A percentile compares a stretch with the other conserved stretches of the same genome.
These are phyloP conservation scores for Periophthalmus modestus DNA, from an alignment of 2,113 vertebrate species.

Conservation along the genomic window DNA sequence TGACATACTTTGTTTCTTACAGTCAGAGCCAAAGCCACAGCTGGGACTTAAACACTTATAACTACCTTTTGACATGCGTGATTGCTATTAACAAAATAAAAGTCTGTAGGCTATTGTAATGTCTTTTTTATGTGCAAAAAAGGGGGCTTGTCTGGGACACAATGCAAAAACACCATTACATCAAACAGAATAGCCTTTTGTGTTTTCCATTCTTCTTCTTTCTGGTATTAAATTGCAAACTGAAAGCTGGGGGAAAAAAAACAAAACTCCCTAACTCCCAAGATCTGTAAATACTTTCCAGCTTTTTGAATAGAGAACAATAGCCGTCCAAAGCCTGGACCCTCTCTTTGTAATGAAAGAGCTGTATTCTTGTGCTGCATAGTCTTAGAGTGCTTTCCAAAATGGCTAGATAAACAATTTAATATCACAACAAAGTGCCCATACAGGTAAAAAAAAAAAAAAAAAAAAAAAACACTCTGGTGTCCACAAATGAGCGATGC, in stretches of 20 bases:
- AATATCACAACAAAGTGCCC: neutral
- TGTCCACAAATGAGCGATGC: no score
- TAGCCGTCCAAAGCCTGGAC: neutral
- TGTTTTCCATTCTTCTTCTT: neutral
- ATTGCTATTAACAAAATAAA: no score
- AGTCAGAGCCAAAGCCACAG: no score
- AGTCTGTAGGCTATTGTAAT: no score
- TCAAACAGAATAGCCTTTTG: neutral
- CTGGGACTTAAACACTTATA: no score
- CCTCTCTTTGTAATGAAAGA: constrained; percentile 1
- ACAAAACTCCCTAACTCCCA: neutral
- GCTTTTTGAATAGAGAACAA: constrained; percentile 2
- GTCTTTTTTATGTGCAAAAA: neutral
- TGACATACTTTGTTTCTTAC: no score
- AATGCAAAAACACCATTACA: neutral
- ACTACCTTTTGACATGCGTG: no score
- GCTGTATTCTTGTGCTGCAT: neutral
- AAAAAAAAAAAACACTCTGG: no score
- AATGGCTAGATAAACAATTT: neutral
- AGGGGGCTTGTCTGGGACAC: neutral
- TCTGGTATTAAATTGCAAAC: constrained; percentile 1
- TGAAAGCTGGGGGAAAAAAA: neutral
- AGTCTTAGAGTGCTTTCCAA: neutral
- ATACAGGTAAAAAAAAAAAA: no score
- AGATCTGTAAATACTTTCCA: neutral